Evolutionary conservation across 2,113 vertebrate genomes (phyloP).

Genomic region (Tenebrosternarchus preto): DNA sequence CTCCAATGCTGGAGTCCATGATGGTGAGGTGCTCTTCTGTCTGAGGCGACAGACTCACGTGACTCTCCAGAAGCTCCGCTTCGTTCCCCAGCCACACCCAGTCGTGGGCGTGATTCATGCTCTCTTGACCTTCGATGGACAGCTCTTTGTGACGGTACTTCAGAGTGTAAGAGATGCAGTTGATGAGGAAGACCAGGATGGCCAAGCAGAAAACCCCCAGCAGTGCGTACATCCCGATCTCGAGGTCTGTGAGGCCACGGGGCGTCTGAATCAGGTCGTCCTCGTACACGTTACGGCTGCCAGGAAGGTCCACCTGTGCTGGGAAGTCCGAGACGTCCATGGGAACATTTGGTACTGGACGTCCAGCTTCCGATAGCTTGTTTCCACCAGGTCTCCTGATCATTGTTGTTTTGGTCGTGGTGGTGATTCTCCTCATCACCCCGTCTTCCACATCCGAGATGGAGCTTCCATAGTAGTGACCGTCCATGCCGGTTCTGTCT

Average conservation of each 20-base stretch:
- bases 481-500: conserved; percentile 76
- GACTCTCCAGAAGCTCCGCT: conserved; percentile 83
- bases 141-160: conserved; percentile 92
- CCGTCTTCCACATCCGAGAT: conserved; percentile 81
- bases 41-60: conserved; percentile 73
- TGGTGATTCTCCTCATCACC: conserved; percentile 67
- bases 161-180: conserved; percentile 92
- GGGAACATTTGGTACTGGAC: conserved; percentile 79
- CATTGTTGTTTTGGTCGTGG: conserved; percentile 77
- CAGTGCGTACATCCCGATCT: conserved; percentile 97
- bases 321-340: conserved; percentile 91
- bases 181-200: conserved; percentile 94
- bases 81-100: conserved; percentile 98
- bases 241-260: conserved; percentile 87
- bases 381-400: conserved; percentile 73
- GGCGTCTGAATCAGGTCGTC: conserved; percentile 76
- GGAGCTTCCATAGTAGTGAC: conserved; percentile 74
- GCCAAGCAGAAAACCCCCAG: conserved; percentile 96
- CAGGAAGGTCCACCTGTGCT: conserved; percentile 84
- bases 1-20: conserved; percentile 79
- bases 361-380: conserved; percentile 72
- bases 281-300: conserved; percentile 70
- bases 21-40: conserved; percentile 83
- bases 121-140: conserved; percentile 85
- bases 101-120: conserved; percentile 89